These are phyloP conservation scores for Sardina pilchardus DNA, from an alignment of 2,113 vertebrate species.

Conservation along the genomic window DNA sequence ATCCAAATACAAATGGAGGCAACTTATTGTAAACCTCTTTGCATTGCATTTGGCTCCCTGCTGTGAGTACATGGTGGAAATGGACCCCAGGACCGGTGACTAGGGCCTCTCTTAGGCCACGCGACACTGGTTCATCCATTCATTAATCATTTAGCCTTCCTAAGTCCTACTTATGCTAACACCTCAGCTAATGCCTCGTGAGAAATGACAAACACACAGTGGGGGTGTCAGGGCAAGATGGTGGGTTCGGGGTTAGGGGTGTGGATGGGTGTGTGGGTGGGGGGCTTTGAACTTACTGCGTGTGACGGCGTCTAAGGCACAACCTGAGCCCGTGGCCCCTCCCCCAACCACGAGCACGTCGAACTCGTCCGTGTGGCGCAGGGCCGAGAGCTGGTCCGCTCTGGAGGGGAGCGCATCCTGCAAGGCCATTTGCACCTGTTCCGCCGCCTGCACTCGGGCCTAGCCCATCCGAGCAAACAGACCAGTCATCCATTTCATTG, in stretches of 20 bases:
- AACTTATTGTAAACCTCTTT: conserved; percentile 19
- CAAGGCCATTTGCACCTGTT: conserved; percentile 52
- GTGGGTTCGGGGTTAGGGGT: not conserved
- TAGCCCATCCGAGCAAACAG: conserved; percentile 60
- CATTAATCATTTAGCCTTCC: conserved; percentile 14
- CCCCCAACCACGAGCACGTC: conserved; percentile 91
- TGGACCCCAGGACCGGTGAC: not conserved
- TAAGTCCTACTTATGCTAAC: conserved; percentile 15
- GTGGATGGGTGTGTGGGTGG: not conserved
- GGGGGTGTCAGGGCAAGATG: not conserved
- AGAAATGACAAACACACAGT: conserved; percentile 14
- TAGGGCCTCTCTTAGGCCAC: not conserved
- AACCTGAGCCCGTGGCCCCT: conserved; percentile 92
- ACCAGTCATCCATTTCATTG: conserved; percentile 73
- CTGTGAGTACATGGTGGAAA: conserved; percentile 6
- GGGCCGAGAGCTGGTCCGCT: conserved; percentile 75
- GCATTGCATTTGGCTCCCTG: not conserved
- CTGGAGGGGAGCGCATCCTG: conserved; percentile 68
- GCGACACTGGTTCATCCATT: conserved; percentile 2
- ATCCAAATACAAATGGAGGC: not conserved
- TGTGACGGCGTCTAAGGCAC: conserved; percentile 91
- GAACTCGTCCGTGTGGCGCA: conserved; percentile 77
- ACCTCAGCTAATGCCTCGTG: conserved; percentile 5
- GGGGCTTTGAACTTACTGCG: conserved; percentile 77
- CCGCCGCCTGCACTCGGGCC: conserved; percentile 70